Base-by-base conservation (phyloP, 2,797 vertebrate genomes). In the Psittacula echo region DNA sequence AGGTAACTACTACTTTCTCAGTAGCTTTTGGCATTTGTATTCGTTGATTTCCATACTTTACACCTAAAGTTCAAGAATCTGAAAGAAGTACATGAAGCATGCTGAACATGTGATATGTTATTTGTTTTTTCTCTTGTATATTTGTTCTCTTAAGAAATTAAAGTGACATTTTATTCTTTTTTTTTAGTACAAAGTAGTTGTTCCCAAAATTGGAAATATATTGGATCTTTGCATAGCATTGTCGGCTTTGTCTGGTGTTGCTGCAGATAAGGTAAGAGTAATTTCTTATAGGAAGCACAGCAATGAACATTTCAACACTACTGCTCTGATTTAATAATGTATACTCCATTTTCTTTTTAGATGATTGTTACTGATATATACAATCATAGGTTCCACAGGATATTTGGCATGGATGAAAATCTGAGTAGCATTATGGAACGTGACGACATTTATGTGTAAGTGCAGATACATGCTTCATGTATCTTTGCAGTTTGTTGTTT, bases 371-470 rank as follows among this genome's bases (percentile, higher is more conserved):
- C 99, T 21, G 99, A 99, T 97, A 99, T 99, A 97, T 99, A 99
- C 98, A 99, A 99, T 98, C 99, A 99, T 97, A 98, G 99, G 80
- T 99, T 99, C 97, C 99, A 99, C 95, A 98, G 99, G 92, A 99
- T 99, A 98, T 99, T 99, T 74, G 98, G 99, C 94, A 98, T 99
- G 97, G 99, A 99, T 94, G 99, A 99, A 97, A 99, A 99, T 98
- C 98, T 99, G 86, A 99, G 98, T 98, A 99, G 99, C 97, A 99
- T 99, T 98, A 99, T 99, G 99, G 99, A 99, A 92, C 98, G 99
- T 86, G 99, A 99, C 92, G 99, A 99, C 97, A 99, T 99, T 97
- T 99, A 99, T 61, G 99, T 99, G 99, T 99, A 98, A 99, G 99
- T 99, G 96, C 85, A 48, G 32, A 84, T 90, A 24, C 10, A 11